Evolutionary conservation across 2,797 vertebrate species (phyloP).

Genomic region (Hirundo rustica): DNA sequence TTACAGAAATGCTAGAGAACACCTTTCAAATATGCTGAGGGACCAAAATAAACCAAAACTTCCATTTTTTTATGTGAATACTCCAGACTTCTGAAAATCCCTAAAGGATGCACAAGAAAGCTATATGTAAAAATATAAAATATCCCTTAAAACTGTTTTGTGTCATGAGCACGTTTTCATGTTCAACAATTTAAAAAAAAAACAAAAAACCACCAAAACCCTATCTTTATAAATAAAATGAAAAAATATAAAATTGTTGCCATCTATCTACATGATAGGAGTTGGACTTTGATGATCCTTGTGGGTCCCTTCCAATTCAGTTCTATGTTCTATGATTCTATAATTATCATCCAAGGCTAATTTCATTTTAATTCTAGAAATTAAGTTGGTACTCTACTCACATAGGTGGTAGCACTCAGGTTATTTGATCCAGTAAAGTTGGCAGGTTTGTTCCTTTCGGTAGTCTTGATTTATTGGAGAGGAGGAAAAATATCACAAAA

Average conservation of each 20-base stretch:
- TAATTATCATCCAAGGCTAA: not conserved
- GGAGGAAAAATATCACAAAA: not conserved
- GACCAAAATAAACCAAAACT: not conserved
- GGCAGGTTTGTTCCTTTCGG: not conserved
- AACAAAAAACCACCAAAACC: not conserved
- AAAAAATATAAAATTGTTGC: not conserved
- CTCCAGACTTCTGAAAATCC: not conserved
- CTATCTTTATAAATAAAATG: not conserved
- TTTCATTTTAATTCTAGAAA: not conserved
- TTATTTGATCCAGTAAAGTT: conserved; percentile 29
- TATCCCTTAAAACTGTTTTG: not conserved
- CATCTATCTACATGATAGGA: not conserved
- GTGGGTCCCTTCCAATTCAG: not conserved
- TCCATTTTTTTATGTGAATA: not conserved
- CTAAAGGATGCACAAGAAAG: not conserved
- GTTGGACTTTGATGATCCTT: not conserved
- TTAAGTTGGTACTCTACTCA: conserved; percentile 7
- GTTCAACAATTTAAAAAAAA: not conserved
- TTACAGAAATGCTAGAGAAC: not conserved
- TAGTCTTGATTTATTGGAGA: not conserved
- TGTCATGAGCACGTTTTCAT: not conserved
- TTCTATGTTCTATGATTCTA: not conserved
- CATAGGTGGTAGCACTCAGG: not conserved
- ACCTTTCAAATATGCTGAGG: not conserved
- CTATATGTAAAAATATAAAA: not conserved